Evolutionary conservation across 2,797 vertebrate genomes (phyloP), one percentile per base, ranked within the genome.

Genomic region (Taeniopygia guttata): DNA sequence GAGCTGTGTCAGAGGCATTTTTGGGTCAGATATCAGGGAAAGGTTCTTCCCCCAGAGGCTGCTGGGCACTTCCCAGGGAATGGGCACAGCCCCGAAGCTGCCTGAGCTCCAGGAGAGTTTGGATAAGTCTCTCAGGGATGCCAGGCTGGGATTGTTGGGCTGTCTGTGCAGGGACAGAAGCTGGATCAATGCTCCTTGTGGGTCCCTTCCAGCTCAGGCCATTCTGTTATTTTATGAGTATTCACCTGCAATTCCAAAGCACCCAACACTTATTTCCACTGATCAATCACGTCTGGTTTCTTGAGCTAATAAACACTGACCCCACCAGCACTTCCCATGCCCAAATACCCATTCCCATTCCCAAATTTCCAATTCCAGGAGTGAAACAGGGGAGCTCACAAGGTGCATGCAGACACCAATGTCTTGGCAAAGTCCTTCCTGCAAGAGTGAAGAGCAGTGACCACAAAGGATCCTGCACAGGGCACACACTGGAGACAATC

Each of bases 21-120:
- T 26, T 1, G 11, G n/a, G 38, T 16, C 45, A 13, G 17, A 4
- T 19, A 13, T 8, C 20, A 56, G 43, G 62, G 7, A 30, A 51
- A 34, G 12, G 29, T 1, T 43, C 12, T 46, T 51, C 12, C 6
- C 43, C 17, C 51, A 63, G 29, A 83, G 25, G 3, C 29, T 56
- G n/a, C 16, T 40, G 5, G 51, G 63, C 49, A 45, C 43, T 56
- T 43, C 1, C 1, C 36, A 87, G 25, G 38, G 29, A 76, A 68
- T 38, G n/a, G 56, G 0, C 49, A 82, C 1, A 0, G 23, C 3
- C 16, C 42, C 1, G 0, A 29, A 9, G 6, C 13, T 59, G 55
- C 3, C n/a, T 40, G 43, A 76, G 29, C 29, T 17, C 56, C 13
- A 30, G 78, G 12, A 76, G 9, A 0, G 0, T 32, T 66, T 54